Conservation (phyloP, 2,113 vertebrate genomes). For the Laterallus jamaicensis region DNA sequence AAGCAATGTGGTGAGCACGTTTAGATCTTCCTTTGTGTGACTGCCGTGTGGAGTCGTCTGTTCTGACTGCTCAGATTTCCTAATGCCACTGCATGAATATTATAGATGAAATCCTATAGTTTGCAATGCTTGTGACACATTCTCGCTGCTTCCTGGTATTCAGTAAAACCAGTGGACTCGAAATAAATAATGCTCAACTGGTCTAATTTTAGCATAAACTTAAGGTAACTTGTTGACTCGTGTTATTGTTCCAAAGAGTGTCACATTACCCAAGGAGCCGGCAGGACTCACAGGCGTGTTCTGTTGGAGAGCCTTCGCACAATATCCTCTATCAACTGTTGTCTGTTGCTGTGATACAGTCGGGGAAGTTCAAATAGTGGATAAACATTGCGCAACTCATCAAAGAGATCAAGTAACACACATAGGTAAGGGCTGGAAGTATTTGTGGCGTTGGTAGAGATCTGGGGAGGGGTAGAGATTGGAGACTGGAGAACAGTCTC, state of each 20-base stretch:
- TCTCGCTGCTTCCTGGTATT: background rate
- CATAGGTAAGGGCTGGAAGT: background rate
- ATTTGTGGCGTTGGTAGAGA: background rate
- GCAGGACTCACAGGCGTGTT: background rate
- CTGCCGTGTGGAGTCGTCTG: background rate
- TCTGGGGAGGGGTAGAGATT: background rate
- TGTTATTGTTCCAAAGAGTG: background rate
- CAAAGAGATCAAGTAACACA: conserved; percentile 10
- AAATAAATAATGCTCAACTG: conserved; percentile 8
- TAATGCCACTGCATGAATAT: background rate
- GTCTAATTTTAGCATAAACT: conserved; percentile 37
- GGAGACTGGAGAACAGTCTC: background rate
- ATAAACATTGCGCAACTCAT: conserved; percentile 43
- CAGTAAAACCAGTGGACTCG: background rate
- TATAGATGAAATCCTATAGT: background rate
- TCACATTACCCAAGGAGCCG: background rate
- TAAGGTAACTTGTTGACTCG: background rate
- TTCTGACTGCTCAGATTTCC: fast-evolving
- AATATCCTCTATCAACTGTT: background rate
- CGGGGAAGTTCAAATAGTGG: conserved; percentile 11
- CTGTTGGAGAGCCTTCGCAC: background rate
- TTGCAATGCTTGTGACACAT: background rate
- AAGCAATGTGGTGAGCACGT: background rate
- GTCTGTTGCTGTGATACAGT: conserved; percentile 48
- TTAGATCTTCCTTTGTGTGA: background rate